Percentiles rank a stretch among this genome's conserved stretches.
Evolutionary conservation across 1,140 invertebrate genomes (phyloP).

Genomic region (Cherax quadricarinatus): DNA sequence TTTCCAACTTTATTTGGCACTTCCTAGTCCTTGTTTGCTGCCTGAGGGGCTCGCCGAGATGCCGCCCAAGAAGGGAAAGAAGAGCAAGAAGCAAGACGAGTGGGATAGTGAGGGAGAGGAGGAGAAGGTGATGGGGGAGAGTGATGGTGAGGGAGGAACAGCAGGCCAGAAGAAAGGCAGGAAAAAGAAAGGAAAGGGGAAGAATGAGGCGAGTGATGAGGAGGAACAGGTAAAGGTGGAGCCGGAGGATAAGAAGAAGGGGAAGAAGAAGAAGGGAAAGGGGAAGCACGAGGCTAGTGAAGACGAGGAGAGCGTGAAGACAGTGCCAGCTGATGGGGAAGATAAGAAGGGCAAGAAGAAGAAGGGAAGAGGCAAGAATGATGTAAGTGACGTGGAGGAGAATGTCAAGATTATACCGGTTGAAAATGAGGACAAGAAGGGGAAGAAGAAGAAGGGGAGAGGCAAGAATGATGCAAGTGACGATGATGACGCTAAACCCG

Average conservation of each 20-base stretch:
- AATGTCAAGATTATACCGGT: neutral
- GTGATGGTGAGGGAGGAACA: neutral
- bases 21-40: neutral
- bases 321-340: neutral
- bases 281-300: neutral
- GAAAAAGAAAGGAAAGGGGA: neutral
- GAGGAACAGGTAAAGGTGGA: neutral
- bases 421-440: neutral
- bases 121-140: neutral
- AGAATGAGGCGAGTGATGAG: neutral
- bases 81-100: constrained; percentile 73
- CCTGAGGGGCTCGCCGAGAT: constrained; percentile 20
- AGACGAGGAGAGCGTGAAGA: neutral
- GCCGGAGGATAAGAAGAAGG: neutral
- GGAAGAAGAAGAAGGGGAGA: neutral
- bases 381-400: constrained; percentile 57
- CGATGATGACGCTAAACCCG: constrained; percentile 18
- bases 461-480: constrained; percentile 43
- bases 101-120: constrained; percentile 51
- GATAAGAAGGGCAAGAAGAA: constrained; percentile 7
- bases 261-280: constrained; percentile 4
- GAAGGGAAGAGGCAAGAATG: constrained; percentile 19
- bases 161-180: constrained; percentile 10
- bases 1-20: neutral
- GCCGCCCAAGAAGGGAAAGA: constrained; percentile 74